phyloP scores from a whole-genome alignment of 2,113 vertebrate species.

The Trogon melanurus region DNA sequence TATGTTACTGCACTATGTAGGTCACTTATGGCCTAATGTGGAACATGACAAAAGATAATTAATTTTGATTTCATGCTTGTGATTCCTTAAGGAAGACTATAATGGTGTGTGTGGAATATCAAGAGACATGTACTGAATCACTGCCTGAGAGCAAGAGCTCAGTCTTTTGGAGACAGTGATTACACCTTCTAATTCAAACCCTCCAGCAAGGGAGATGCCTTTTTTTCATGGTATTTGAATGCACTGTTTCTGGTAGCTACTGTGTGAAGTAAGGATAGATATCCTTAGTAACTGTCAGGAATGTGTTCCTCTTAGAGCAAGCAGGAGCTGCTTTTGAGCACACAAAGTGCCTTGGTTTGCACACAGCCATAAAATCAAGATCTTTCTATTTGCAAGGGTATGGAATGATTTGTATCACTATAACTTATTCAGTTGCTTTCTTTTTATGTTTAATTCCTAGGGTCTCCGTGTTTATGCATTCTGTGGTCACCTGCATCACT shows the following conservation, averaged over 20 bases:
- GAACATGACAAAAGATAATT: constrained; percentile 39
- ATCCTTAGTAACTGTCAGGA: background rate
- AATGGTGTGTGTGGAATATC: background rate
- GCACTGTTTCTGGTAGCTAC: background rate
- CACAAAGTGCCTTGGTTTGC: background rate
- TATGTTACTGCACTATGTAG: constrained; percentile 31
- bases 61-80: constrained; percentile 39
- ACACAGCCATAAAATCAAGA: background rate
- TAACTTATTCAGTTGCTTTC: background rate
- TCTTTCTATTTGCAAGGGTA: background rate
- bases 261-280: background rate
- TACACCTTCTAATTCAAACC: background rate
- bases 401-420: background rate
- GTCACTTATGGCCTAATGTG: constrained; percentile 13
- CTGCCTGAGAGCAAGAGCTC: background rate
- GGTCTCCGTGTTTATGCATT: constrained; percentile 75
- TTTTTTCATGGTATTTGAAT: background rate
- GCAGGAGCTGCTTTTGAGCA: background rate
- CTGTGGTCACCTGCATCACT: constrained; percentile 81
- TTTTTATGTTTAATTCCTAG: constrained; percentile 34
- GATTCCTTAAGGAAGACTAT: constrained; percentile 21
- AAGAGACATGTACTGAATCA: background rate
- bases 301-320: background rate
- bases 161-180: background rate
- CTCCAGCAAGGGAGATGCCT: background rate